Evolutionary conservation across 2,113 vertebrate genomes (phyloP), one percentile per base, ranked within the genome.

Genomic region (Himantopus leucocephalus): DNA sequence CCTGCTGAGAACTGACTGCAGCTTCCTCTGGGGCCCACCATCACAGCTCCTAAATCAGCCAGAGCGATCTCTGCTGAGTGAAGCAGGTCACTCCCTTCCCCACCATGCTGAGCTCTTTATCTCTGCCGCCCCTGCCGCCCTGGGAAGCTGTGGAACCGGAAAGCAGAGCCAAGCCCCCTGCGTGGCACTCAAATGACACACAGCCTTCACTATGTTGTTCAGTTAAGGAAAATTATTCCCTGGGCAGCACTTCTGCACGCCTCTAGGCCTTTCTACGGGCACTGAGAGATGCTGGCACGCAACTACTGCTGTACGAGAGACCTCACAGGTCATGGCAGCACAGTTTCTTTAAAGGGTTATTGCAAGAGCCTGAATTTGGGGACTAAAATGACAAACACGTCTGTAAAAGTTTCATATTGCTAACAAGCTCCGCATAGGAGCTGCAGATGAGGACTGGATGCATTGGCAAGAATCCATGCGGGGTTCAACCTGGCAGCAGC

Each of bases 71-170:
- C 67, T 19, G 8, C 53, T 9, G 85, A 78, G 94, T 6, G 11
- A n/a, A 15, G 87, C 77, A 59, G 85, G 95, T 50, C 81, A 66
- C 97, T 97, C 96, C 97, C 97, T 97, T 97, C 93, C 97, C 94
- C 93, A 53, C 27, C 96, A 92, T 1, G 53, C 96, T 34, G 93
- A 86, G 97, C 92, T 83, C 96, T 96, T 97, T 41, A 96, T 97
- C 94, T 95, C 75, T 7, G 60, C 76, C 14, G 24, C 16, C 72
- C 68, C 58, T 16, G 86, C 92, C 72, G 27, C 87, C 94, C 96
- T 4, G 43, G 92, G 83, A 93, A 74, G 87, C 82, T 15, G 53
- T 84, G 87, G 64, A 67, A 86, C 9, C 12, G 60, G 96, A 88
- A 96, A 96, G 52, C 21, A 0, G 80, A 82, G 94, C 93, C 62